Conservation (phyloP, 2,888 invertebrate species). For the Caenorhabditis japonica region DNA sequence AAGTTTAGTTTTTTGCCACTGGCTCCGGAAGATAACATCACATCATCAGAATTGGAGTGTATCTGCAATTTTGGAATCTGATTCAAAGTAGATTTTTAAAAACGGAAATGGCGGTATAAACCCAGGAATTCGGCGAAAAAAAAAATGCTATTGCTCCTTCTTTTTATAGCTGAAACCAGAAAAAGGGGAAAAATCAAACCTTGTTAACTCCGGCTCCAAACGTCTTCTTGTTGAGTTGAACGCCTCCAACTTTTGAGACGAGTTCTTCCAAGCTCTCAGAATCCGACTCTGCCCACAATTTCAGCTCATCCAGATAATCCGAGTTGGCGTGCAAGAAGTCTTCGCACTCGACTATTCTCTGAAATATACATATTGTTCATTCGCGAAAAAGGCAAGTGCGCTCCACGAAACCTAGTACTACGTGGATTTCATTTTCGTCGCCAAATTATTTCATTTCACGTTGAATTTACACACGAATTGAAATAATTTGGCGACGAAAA, state of each 20-base stretch:
- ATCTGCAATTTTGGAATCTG: too few species aligned
- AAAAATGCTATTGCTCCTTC: neutral
- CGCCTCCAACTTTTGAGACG: slow-evolving; percentile 33
- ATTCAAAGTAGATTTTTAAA: too few species aligned
- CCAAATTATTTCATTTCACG: too few species aligned
- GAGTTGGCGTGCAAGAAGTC: slow-evolving; percentile 53
- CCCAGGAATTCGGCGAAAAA: too few species aligned
- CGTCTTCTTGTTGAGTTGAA: slow-evolving; percentile 37
- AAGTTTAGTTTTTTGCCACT: neutral
- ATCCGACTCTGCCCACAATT: slow-evolving; percentile 25
- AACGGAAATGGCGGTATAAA: too few species aligned
- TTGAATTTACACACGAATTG: too few species aligned
- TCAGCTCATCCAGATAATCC: slow-evolving; percentile 50
- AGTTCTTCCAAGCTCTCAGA: slow-evolving; percentile 38
- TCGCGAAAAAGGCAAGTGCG: too few species aligned
- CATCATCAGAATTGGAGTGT: neutral
- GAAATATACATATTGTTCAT: slow-evolving; percentile 7
- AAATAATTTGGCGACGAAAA: too few species aligned
- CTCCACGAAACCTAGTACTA: too few species aligned
- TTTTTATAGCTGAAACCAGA: neutral
- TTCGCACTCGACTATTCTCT: slow-evolving; percentile 60
- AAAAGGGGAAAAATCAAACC: neutral
- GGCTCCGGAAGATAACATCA: neutral
- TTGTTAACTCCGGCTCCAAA: slow-evolving; percentile 21
- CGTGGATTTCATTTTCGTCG: too few species aligned